Percentiles rank a stretch among this genome's conserved stretches.
These are phyloP conservation scores for Andrena cerasifolii DNA, from an alignment of 1,140 invertebrate species.

Conservation along the genomic window DNA sequence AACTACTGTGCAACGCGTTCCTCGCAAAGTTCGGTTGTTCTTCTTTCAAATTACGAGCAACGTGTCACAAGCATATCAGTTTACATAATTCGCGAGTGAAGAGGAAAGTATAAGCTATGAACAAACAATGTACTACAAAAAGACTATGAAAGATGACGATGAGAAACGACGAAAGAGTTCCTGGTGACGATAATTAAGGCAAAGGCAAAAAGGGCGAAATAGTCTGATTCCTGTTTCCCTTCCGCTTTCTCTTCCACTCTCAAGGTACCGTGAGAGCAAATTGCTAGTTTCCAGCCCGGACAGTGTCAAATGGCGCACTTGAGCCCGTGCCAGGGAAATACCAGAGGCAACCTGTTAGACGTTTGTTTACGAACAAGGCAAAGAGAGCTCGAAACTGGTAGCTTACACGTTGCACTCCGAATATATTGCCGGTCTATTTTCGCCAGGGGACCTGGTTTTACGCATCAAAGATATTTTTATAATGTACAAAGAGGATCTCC, in stretches of 20 bases:
- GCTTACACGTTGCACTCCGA: background rate
- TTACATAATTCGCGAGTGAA: too few relatives aligned
- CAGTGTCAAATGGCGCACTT: slow-evolving; percentile 14
- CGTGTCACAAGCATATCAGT: too few relatives aligned
- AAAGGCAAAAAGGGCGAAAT: background rate
- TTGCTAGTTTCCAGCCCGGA: background rate
- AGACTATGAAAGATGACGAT: too few relatives aligned
- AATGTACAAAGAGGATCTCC: too few relatives aligned
- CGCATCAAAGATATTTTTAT: too few relatives aligned
- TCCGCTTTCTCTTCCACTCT: slow-evolving; percentile 5
- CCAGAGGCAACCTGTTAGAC: background rate
- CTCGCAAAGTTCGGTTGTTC: too few relatives aligned
- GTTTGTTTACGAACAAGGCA: slow-evolving; percentile 1
- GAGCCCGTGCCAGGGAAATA: background rate
- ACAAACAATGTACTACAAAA: too few relatives aligned
- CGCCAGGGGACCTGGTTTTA: too few relatives aligned
- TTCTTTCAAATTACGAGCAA: too few relatives aligned
- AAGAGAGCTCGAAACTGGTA: background rate
- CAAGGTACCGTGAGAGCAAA: background rate
- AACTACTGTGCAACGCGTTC: too few relatives aligned
- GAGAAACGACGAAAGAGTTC: background rate
- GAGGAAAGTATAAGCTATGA: too few relatives aligned
- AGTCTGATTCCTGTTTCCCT: background rate
- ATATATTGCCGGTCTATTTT: background rate
- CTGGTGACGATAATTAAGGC: background rate